Percentiles rank a stretch among this genome's conserved stretches.
Conservation (phyloP, 2,113 vertebrate species). For the Stigmatopora argus region DNA sequence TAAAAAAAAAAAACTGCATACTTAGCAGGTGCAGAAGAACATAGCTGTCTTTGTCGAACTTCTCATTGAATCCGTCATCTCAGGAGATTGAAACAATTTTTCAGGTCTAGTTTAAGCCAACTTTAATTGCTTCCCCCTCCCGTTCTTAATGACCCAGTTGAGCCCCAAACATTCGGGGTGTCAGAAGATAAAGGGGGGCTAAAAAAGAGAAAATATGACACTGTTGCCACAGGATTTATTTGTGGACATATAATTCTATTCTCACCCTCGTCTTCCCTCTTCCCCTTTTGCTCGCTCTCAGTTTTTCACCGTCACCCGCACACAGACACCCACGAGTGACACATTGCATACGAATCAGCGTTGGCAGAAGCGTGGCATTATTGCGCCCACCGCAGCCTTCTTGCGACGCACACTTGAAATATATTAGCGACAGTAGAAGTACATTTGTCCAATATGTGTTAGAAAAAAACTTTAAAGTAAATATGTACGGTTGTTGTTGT, state of each 20-base stretch:
- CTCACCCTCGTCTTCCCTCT: constrained; percentile 24
- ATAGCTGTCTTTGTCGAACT: not conserved
- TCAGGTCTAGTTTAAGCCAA: constrained; percentile 35
- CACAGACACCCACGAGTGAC: constrained; percentile 47
- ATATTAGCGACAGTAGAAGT: not conserved
- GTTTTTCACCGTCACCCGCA: constrained; percentile 26
- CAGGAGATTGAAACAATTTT: constrained; percentile 19
- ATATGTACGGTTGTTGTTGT: too few relatives aligned
- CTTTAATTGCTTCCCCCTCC: constrained; percentile 5
- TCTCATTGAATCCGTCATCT: not conserved
- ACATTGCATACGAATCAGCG: constrained; percentile 31
- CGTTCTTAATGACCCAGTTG: constrained; percentile 35
- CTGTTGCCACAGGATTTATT: constrained; percentile 54
- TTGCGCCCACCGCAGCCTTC: constrained; percentile 29
- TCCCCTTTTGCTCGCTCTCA: constrained; percentile 6
- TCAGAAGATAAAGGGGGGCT: constrained; percentile 42
- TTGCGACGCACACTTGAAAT: constrained; percentile 29
- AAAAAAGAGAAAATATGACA: constrained; percentile 30
- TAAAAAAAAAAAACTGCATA: too few relatives aligned
- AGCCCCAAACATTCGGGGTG: constrained; percentile 25
- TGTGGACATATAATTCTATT: constrained; percentile 53
- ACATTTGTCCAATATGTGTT: too few relatives aligned
- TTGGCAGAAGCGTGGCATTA: constrained; percentile 38
- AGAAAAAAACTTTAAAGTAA: not conserved
- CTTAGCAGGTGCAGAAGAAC: not conserved